Evolutionary conservation across 2,113 vertebrate genomes (phyloP).

Genomic region (Rhabdornis inornatus): DNA sequence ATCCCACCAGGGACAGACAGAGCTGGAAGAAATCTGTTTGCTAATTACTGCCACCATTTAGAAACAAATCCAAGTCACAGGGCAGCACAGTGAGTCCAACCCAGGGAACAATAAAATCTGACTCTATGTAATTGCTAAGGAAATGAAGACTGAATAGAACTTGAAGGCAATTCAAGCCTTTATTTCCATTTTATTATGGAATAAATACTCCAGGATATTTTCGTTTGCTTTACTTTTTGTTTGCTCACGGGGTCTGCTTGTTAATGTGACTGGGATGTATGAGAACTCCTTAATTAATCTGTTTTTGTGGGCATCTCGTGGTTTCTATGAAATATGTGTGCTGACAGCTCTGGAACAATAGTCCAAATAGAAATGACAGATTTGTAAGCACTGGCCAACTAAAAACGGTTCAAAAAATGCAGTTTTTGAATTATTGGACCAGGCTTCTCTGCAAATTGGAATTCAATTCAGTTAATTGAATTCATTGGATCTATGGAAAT

Average conservation of each 20-base stretch:
- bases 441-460: slow-evolving; percentile 25
- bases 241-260: not conserved
- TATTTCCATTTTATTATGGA: slow-evolving; percentile 37
- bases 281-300: slow-evolving; percentile 63
- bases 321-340: not conserved
- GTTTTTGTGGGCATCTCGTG: slow-evolving; percentile 28
- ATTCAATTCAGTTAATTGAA: slow-evolving; percentile 47
- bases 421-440: slow-evolving; percentile 22
- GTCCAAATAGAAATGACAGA: slow-evolving; percentile 30
- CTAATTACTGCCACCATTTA: slow-evolving; percentile 16
- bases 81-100: not conserved
- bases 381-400: not conserved
- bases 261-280: slow-evolving; percentile 5
- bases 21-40: not conserved
- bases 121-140: not conserved
- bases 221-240: slow-evolving; percentile 40
- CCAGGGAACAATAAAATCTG: not conserved
- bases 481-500: slow-evolving; percentile 31
- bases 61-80: not conserved
- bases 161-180: slow-evolving; percentile 55
- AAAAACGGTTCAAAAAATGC: not conserved
- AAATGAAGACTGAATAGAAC: slow-evolving; percentile 32
- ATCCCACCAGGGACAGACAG: not conserved
- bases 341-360: slow-evolving; percentile 9
- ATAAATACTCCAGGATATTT: slow-evolving; percentile 46